A percentile compares a stretch with the other conserved stretches of the same genome.
phyloP scores from a whole-genome alignment of 2,888 invertebrate species.

The Caenorhabditis doughertyi region DNA sequence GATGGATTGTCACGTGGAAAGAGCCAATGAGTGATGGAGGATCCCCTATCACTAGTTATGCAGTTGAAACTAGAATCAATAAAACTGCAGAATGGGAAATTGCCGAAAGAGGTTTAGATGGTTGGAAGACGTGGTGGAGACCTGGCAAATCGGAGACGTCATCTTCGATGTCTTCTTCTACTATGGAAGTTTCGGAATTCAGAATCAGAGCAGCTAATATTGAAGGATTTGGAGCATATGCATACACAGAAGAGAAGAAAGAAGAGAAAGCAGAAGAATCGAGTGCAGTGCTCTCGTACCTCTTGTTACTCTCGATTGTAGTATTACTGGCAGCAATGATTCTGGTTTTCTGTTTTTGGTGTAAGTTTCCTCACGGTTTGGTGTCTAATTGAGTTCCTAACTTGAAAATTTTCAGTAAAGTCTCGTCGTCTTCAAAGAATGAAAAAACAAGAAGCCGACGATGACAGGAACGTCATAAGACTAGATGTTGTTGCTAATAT shows the following conservation, averaged over 20 bases:
- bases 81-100: constrained; percentile 82
- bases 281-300: constrained; percentile 42
- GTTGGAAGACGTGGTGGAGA: constrained; percentile 77
- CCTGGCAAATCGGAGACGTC: constrained; percentile 68
- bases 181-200: constrained; percentile 69
- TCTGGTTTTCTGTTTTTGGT: constrained; percentile 57
- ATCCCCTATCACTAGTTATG: constrained; percentile 79
- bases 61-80: constrained; percentile 78
- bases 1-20: constrained; percentile 81
- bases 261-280: constrained; percentile 61
- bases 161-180: constrained; percentile 31
- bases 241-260: constrained; percentile 64
- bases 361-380: constrained; percentile 51
- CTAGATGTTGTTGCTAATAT: constrained; percentile 74
- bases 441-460: constrained; percentile 66
- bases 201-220: constrained; percentile 81
- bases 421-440: constrained; percentile 46
- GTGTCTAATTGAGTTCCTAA: too few relatives aligned
- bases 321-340: constrained; percentile 53
- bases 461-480: constrained; percentile 73
- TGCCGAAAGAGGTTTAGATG: constrained; percentile 80
- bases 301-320: constrained; percentile 48
- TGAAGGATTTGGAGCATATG: constrained; percentile 82
- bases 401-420: constrained; percentile 54
- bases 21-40: constrained; percentile 80